Base-by-base conservation (phyloP, 2,888 invertebrate species). In the Micoletzkya japonica region DNA sequence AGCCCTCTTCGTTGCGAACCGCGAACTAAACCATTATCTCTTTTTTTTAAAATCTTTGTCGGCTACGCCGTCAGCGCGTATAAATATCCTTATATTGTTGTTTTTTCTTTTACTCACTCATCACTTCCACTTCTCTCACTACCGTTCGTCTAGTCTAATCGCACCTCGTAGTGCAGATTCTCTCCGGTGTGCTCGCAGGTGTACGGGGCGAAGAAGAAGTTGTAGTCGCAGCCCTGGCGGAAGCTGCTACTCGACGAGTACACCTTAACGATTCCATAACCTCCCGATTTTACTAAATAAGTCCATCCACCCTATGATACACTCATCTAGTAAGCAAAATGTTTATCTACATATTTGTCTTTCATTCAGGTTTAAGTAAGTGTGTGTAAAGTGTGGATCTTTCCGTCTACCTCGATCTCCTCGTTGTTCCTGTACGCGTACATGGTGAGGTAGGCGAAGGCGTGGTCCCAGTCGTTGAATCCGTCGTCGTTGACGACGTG, bases 141-240 rank as follows among this genome's bases (percentile, higher is more conserved):
- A n/a, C n/a, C n/a, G n/a, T n/a, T n/a, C n/a, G n/a, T n/a, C n/a
- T n/a, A n/a, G n/a, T n/a, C 4, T 32, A 0, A 17, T 2, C 4
- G 20, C 32, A 78, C 73, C 59, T 79, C 79, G 72, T 78, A 81
- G 72, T 81, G 79, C 50, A 82, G 74, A n/a, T 72, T 69, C 57
- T 80, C 77, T 54, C 77, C 73, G 56, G 77, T 74, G 2, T 74
- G 73, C 28, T 72, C 66, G 70, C 81, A 81, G 6, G 74, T 72
- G 73, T 77, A 77, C 49, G 78, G 76, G 24, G 76, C 75, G 74
- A 81, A 81, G 61, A 76, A 79, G 75, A 80, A 77, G 66, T 76
- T 70, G 71, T 72, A 80, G n/a, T 70, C 50, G 70, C 81, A 81
- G 37, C 73, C 77, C 52, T 76, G 76, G 56, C 81, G 76, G 72